Evolutionary conservation across 2,797 vertebrate genomes (phyloP).

Genomic region (Falco peregrinus): DNA sequence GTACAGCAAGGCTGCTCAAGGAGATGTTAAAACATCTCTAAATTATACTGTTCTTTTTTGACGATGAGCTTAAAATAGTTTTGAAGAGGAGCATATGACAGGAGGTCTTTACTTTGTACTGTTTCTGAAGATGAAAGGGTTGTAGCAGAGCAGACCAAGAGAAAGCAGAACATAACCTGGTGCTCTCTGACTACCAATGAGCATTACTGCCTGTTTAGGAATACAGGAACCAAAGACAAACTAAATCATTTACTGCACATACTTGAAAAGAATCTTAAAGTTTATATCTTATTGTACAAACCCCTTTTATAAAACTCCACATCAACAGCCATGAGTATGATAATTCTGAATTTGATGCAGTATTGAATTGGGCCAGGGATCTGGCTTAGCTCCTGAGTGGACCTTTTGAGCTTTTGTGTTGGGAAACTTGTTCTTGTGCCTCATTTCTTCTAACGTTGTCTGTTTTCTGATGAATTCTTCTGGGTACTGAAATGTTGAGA

Average conservation of each 20-base stretch:
- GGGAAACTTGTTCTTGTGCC: background rate
- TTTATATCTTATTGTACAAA: background rate
- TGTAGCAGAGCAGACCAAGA: background rate
- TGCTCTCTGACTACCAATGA: background rate
- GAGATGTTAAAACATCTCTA: background rate
- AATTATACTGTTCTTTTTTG: background rate
- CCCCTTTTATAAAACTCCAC: background rate
- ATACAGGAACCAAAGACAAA: background rate
- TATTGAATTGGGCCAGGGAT: background rate
- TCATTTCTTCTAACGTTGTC: background rate
- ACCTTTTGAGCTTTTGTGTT: background rate
- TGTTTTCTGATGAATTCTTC: background rate
- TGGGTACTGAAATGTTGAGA: background rate
- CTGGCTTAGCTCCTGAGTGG: background rate
- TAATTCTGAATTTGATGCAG: background rate
- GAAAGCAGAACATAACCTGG: background rate
- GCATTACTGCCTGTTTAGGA: background rate
- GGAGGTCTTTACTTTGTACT: background rate
- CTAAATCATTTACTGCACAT: background rate
- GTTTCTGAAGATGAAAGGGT: background rate
- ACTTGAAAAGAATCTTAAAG: constrained; percentile 16
- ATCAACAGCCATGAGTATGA: background rate
- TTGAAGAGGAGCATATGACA: background rate
- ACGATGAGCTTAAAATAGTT: background rate
- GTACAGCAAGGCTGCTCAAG: background rate